Evolutionary conservation across 2,797 vertebrate genomes (phyloP), one percentile per base, ranked within the genome.

Genomic region (Alca torda): DNA sequence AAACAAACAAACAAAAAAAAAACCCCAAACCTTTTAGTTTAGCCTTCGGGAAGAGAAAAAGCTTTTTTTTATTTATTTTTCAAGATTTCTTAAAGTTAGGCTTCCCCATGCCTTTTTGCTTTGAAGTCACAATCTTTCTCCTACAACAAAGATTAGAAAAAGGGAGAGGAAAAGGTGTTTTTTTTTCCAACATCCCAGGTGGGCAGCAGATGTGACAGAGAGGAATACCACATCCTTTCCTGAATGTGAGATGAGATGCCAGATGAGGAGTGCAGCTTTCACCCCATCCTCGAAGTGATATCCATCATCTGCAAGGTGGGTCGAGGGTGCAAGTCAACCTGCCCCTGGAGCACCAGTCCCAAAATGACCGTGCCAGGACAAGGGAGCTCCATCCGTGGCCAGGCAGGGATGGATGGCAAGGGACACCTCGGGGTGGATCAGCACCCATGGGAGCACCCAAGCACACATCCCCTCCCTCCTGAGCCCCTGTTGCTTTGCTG

Each of bases 221-320:
- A 50, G 51, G 50, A 82, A 79, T 18, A 28, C 48, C 33, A 48
- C 35, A 39, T 89, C 73, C 25, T 74, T 41, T 35, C 61, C 53
- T 0, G 1, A 26, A 45, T 1, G 0, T 48, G 63, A 68, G 50
- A 46, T 1, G 1, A 24, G 28, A 41, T 6, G 9, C 15, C 1
- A 7, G 20, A 21, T 7, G 33, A 83, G 64, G 75, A 68, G 12
- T 1, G 2, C 37, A 17, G 67, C 35, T 82, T 19, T 61, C 54
- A 46, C 10, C 4, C 25, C 28, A 11, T 19, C 33, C 50, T 72
- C 6, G 0, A 53, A 24, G 31, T 2, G 10, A 21, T 10, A 48
- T 15, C 15, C 28, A 24, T 45, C 25, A 39, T 6, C 37, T 50
- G 7, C 41, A 65, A 41, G 67, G 5, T 37, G 37, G 10, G 23